These are phyloP conservation scores for Podotricha telesiphe DNA, from an alignment of 2,888 invertebrate genomes.

Conservation along the genomic window DNA sequence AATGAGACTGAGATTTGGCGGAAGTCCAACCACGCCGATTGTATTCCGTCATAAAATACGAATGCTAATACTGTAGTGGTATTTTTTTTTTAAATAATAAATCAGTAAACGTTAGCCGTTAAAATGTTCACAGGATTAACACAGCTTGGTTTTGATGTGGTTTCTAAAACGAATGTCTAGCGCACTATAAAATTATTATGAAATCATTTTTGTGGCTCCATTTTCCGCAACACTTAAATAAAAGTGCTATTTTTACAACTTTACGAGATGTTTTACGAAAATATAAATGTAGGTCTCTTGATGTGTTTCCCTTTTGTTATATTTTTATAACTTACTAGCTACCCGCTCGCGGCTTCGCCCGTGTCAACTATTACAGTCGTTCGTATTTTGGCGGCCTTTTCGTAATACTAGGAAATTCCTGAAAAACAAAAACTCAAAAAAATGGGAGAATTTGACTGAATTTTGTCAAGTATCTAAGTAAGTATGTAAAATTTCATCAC, in stretches of 20 bases:
- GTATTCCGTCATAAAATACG: slow-evolving; percentile 66
- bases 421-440: no score
- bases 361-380: no score
- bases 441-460: no score
- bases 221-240: slow-evolving; percentile 39
- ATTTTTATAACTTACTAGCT: slow-evolving; percentile 27
- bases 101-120: slow-evolving; percentile 32
- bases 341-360: no score
- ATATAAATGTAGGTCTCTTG: slow-evolving; percentile 31
- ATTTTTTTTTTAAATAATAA: slow-evolving; percentile 32
- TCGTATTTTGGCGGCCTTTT: no score
- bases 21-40: slow-evolving; percentile 59
- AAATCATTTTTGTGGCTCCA: slow-evolving; percentile 43
- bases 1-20: slow-evolving; percentile 62
- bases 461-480: no score
- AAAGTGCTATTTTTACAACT: slow-evolving; percentile 34
- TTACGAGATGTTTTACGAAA: slow-evolving; percentile 34
- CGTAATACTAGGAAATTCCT: no score
- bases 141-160: slow-evolving; percentile 46
- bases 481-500: no score
- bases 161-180: slow-evolving; percentile 22
- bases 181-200: slow-evolving; percentile 41
- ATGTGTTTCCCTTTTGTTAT: slow-evolving; percentile 30
- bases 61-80: slow-evolving; percentile 43
- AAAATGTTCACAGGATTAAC: slow-evolving; percentile 33